A percentile compares a stretch with the other conserved stretches of the same genome.
Evolutionary conservation across 2,797 vertebrate species (phyloP).

Genomic region (Uromys caudimaculatus): DNA sequence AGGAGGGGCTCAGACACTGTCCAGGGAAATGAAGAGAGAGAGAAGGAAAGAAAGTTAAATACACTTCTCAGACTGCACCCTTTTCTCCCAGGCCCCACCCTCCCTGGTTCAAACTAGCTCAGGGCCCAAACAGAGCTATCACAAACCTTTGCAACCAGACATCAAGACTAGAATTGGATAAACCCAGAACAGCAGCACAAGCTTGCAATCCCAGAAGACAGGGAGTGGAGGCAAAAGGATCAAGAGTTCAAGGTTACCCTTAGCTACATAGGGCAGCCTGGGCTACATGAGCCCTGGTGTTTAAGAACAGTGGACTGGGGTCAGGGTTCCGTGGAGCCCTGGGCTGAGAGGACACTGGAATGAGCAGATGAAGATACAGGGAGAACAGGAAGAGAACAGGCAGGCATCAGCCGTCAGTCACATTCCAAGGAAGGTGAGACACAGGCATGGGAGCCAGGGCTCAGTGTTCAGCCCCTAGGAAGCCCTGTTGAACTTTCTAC

Average conservation of each 20-base stretch:
- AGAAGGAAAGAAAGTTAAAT: background rate
- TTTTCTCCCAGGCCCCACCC: background rate
- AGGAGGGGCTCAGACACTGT: conserved; percentile 96
- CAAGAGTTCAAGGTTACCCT: background rate
- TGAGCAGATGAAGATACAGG: background rate
- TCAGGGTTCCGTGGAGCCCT: background rate
- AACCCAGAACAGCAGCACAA: background rate
- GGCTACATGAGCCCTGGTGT: background rate
- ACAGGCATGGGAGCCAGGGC: background rate
- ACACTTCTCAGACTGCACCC: background rate
- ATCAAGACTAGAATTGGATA: background rate
- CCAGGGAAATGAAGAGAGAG: background rate
- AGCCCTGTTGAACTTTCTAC: background rate
- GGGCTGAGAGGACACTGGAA: background rate
- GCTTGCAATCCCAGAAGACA: background rate
- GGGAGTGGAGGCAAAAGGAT: background rate
- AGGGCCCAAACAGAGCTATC: background rate
- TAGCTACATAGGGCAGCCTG: background rate
- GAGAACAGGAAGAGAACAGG: background rate
- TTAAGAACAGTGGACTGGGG: background rate
- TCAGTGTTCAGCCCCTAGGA: background rate
- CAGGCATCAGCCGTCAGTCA: background rate
- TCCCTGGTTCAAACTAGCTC: background rate
- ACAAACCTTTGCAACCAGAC: background rate
- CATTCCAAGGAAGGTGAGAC: background rate